These are phyloP conservation scores for Mycetomoellerius zeteki DNA, from an alignment of 1,140 invertebrate species.

Conservation along the genomic window DNA sequence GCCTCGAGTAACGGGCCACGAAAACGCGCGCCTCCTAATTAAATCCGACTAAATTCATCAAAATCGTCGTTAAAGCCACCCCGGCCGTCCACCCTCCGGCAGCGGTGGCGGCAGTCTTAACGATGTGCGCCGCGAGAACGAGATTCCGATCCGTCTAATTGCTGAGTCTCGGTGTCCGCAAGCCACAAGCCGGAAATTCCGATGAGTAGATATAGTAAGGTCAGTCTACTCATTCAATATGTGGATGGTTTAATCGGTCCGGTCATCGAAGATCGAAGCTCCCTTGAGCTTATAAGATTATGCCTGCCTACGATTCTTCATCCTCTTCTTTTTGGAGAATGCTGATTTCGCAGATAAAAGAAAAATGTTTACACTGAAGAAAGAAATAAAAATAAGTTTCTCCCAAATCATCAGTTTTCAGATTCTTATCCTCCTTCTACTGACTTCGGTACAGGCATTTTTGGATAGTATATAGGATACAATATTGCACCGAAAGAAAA, in stretches of 20 bases:
- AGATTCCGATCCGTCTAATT: conserved; percentile 78
- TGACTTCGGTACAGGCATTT: background rate
- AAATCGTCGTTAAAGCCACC: conserved; percentile 79
- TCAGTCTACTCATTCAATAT: conserved; percentile 33
- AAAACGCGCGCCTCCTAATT: conserved; percentile 81
- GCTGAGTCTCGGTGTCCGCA: conserved; percentile 62
- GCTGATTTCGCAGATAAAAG: conserved; percentile 7
- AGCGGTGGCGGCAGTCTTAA: conserved; percentile 47
- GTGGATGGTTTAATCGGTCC: conserved; percentile 53
- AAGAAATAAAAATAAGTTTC: background rate
- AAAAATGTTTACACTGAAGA: background rate
- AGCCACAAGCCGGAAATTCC: conserved; percentile 52
- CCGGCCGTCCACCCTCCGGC: conserved; percentile 47
- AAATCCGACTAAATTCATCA: conserved; percentile 82
- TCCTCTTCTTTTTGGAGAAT: background rate
- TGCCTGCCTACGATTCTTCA: background rate
- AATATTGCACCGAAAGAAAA: no score
- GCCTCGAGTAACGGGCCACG: conserved; percentile 73
- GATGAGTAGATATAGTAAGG: conserved; percentile 50
- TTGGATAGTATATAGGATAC: background rate
- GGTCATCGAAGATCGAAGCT: conserved; percentile 4
- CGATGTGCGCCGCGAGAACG: conserved; percentile 72
- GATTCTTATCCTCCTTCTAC: background rate
- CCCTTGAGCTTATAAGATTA: conserved; percentile 10
- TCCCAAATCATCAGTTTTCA: background rate